Evolutionary conservation across 2,113 vertebrate genomes (phyloP).

Genomic region (Catagonus wagneri): DNA sequence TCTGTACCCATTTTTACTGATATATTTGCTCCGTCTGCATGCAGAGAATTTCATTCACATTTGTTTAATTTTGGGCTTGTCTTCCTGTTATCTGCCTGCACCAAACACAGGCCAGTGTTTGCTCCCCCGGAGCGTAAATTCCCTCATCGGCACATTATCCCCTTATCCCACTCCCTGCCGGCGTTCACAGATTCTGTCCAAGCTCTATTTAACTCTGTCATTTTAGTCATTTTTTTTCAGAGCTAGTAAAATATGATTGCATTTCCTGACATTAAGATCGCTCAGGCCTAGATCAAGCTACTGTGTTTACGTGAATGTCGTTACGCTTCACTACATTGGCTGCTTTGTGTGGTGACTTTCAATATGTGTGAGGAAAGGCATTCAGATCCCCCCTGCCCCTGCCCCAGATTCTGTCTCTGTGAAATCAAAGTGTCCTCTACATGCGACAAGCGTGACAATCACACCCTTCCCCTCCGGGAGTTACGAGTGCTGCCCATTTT

Average conservation of each 20-base stretch:
- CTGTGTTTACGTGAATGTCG: neutral
- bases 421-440: neutral
- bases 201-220: neutral
- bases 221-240: constrained; percentile 14
- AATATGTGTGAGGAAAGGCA: neutral
- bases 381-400: neutral
- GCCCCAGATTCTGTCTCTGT: neutral
- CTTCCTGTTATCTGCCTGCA: constrained; percentile 1
- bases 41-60: neutral
- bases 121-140: neutral
- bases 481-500: neutral
- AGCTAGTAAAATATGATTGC: constrained; percentile 22
- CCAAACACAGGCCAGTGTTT: neutral
- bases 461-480: neutral
- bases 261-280: neutral
- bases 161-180: neutral
- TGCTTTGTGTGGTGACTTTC: neutral
- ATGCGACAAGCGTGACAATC: too few relatives aligned
- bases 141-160: neutral
- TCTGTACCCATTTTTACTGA: neutral
- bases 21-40: neutral
- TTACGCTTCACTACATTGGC: neutral
- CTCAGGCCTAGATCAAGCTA: neutral
- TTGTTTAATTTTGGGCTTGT: constrained; percentile 28
- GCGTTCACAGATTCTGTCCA: neutral